These are phyloP conservation scores for Propsilocerus akamusi DNA, from an alignment of 1,140 invertebrate species.

Conservation along the genomic window DNA sequence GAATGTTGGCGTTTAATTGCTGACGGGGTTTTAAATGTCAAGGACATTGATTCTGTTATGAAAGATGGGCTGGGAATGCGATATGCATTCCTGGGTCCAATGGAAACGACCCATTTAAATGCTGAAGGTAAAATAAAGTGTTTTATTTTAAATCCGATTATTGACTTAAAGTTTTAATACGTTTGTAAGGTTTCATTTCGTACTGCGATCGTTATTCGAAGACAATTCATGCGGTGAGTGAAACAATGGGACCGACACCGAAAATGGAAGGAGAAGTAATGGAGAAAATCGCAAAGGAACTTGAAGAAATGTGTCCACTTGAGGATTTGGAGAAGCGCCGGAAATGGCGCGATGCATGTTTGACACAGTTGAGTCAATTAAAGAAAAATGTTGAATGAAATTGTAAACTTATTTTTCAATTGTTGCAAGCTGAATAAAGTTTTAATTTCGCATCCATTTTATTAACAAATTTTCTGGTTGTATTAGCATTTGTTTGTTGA, in stretches of 20 bases:
- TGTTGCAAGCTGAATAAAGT: too few relatives aligned
- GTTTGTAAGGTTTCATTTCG: constrained; percentile 5
- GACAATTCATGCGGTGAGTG: constrained; percentile 55
- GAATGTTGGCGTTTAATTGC: constrained; percentile 79
- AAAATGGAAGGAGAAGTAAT: constrained; percentile 47
- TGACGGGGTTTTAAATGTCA: constrained; percentile 64
- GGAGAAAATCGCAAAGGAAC: constrained; percentile 39
- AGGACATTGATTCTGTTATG: constrained; percentile 87
- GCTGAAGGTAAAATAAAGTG: constrained; percentile 59
- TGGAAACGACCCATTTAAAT: constrained; percentile 90
- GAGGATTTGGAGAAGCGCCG: constrained; percentile 53
- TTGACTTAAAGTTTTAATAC: constrained; percentile 3
- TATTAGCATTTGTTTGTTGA: too few relatives aligned
- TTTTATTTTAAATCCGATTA: constrained; percentile 18
- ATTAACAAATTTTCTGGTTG: too few relatives aligned
- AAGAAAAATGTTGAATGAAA: constrained; percentile 69
- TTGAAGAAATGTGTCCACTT: constrained; percentile 53
- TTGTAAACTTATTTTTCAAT: constrained; percentile 21
- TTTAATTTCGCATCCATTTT: too few relatives aligned
- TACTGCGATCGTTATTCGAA: constrained; percentile 44
- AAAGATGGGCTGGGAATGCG: constrained; percentile 84
- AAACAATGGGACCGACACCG: constrained; percentile 55
- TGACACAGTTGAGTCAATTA: constrained; percentile 62
- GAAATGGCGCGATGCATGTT: constrained; percentile 64
- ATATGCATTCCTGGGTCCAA: constrained; percentile 85